These are phyloP conservation scores for Ypsolopha scabrella DNA, from an alignment of 2,888 invertebrate species.

Conservation along the genomic window DNA sequence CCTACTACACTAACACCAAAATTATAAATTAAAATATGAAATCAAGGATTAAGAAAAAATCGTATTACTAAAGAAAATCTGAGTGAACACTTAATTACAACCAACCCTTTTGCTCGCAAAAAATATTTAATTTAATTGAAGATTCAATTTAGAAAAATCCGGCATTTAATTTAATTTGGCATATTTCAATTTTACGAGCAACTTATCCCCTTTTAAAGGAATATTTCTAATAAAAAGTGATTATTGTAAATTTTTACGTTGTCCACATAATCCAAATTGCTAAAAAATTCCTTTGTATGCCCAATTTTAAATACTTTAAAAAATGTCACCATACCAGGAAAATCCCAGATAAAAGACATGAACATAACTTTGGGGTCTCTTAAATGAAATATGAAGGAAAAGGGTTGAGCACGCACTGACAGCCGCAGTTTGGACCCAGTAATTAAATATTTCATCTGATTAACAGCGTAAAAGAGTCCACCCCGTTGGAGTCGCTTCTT, in stretches of 20 bases:
- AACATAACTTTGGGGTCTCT: slow-evolving; percentile 8
- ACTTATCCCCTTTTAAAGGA: background rate
- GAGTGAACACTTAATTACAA: background rate
- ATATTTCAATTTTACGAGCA: too few relatives aligned
- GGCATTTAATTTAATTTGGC: slow-evolving; percentile 12
- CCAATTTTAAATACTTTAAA: too few relatives aligned
- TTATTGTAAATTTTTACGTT: too few relatives aligned
- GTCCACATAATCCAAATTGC: too few relatives aligned
- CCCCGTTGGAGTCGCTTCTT: slow-evolving; percentile 27
- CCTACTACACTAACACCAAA: too few relatives aligned
- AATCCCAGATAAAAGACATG: background rate
- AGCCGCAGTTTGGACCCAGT: slow-evolving; percentile 38
- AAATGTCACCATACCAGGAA: too few relatives aligned
- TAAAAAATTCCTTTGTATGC: too few relatives aligned
- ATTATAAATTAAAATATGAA: too few relatives aligned
- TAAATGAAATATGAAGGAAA: slow-evolving; percentile 22
- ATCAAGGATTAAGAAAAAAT: too few relatives aligned
- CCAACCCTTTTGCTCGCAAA: slow-evolving; percentile 6
- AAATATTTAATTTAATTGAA: slow-evolving; percentile 11
- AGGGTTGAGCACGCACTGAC: slow-evolving; percentile 27
- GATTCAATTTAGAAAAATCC: slow-evolving; percentile 16
- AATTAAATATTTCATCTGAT: slow-evolving; percentile 69
- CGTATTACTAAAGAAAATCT: too few relatives aligned
- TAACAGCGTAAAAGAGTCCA: slow-evolving; percentile 48
- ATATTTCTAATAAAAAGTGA: background rate